phyloP scores from a whole-genome alignment of 2,888 invertebrate species.

The Labia minor region DNA sequence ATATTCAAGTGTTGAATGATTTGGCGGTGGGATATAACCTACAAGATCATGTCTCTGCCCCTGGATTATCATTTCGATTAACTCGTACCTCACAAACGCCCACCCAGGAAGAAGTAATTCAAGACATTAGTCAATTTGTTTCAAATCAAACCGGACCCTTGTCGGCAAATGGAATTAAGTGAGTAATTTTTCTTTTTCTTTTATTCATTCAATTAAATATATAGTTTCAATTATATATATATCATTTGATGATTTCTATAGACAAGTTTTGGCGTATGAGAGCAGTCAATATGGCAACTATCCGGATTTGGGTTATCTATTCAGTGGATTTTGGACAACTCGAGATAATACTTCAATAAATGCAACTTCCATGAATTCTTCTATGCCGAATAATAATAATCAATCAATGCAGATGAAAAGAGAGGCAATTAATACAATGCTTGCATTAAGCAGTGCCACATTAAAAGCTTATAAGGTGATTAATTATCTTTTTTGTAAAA shows the following conservation, averaged over 20 bases:
- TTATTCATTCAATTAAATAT: not conserved
- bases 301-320: not conserved
- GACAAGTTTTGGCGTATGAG: not conserved
- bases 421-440: not conserved
- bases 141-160: constrained; percentile 35
- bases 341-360: not conserved
- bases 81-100: constrained; percentile 25
- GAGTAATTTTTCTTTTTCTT: too few relatives aligned
- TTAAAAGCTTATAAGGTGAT: not conserved
- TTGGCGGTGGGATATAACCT: constrained; percentile 74
- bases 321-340: not conserved
- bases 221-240: too few relatives aligned
- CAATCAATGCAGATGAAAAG: not conserved
- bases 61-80: constrained; percentile 33
- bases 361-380: not conserved
- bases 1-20: constrained; percentile 70
- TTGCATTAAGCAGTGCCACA: not conserved
- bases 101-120: constrained; percentile 25
- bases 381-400: not conserved
- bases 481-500: not conserved
- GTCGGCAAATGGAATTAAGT: constrained; percentile 37
- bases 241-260: too few relatives aligned
- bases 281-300: not conserved
- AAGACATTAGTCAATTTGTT: constrained; percentile 34
- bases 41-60: constrained; percentile 82